Evolutionary conservation across 2,797 vertebrate genomes (phyloP), one percentile per base, ranked within the genome.

Genomic region (Petrocephalus sullivani): DNA sequence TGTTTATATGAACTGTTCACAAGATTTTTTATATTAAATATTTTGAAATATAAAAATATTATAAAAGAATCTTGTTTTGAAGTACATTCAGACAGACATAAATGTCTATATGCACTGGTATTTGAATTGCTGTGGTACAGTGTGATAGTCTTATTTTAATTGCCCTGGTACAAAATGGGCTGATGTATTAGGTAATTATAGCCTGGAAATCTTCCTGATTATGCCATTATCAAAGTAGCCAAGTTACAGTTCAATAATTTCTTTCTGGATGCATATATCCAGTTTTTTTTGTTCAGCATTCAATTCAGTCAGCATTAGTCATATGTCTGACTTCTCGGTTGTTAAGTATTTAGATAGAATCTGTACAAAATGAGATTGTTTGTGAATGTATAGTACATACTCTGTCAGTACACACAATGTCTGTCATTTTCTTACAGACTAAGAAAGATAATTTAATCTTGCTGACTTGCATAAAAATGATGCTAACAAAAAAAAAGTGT

Each of bases 131-230:
- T 78, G 19, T 78, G 4, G 16, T 41, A 46, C 71, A 78, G 71
- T 78, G 19, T 78, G 71, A 78, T 1, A 37, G 71, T 78, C 71
- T 78, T 78, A 78, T 78, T 78, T 78, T 46, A 78, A 78, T n/a
- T 78, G 16, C 37, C 41, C 71, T 9, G 37, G 16, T 46, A 46
- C 37, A 37, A 37, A 78, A 78, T 78, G 37, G 71, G 6, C 71
- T 78, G 33, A 78, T 41, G 37, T 46, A 78, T 78, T 78, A 78
- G 14, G 37, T 78, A 78, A 46, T 78, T 41, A 78, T 37, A 78
- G 37, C 71, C 71, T 41, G 2, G 14, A 78, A 7, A 46, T 78
- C 46, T 78, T 46, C 71, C 71, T 46, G 37, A 46, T n/a, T 46
- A 78, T 78, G 71, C 46, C 33, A 78, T 78, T 14, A 49, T 46